Evolutionary conservation across 2,888 invertebrate species (phyloP).

Genomic region (Venustoraphidia nigricollis): DNA sequence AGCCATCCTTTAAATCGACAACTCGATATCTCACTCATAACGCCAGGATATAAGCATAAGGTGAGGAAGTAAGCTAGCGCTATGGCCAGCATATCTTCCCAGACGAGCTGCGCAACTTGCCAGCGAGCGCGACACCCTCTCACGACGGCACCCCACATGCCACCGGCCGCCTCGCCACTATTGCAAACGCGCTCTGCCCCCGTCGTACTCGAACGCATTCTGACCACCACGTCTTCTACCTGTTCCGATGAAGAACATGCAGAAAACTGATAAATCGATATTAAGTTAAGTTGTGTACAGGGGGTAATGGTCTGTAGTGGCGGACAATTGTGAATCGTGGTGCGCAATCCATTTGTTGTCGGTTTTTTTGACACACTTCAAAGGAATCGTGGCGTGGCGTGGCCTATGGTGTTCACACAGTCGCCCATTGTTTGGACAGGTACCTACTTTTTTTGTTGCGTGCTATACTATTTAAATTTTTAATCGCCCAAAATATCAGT

Average conservation of each 20-base stretch:
- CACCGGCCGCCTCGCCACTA: constrained; percentile 24
- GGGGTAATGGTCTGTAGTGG: too few relatives aligned
- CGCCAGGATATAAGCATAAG: constrained; percentile 77
- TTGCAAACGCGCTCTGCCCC: constrained; percentile 11
- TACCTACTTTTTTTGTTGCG: too few relatives aligned
- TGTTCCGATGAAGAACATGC: constrained; percentile 49
- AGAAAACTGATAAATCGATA: too few relatives aligned
- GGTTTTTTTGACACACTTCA: too few relatives aligned
- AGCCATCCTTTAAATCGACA: constrained; percentile 77
- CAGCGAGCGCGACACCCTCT: constrained; percentile 56
- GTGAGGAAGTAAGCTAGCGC: constrained; percentile 81
- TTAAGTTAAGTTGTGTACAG: too few relatives aligned
- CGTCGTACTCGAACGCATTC: constrained; percentile 32
- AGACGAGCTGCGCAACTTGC: constrained; percentile 70
- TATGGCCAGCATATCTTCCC: constrained; percentile 83
- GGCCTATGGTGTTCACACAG: too few relatives aligned
- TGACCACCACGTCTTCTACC: constrained; percentile 61
- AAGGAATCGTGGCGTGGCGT: too few relatives aligned
- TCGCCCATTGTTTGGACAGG: too few relatives aligned
- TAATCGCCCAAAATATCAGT: too few relatives aligned
- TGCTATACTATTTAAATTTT: too few relatives aligned
- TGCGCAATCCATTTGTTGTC: too few relatives aligned
- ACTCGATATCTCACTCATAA: constrained; percentile 75
- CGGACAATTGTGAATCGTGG: too few relatives aligned
- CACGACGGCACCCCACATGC: constrained; percentile 37